Conservation (phyloP, 1,140 invertebrate species). For the Scaptomyza pallida region DNA sequence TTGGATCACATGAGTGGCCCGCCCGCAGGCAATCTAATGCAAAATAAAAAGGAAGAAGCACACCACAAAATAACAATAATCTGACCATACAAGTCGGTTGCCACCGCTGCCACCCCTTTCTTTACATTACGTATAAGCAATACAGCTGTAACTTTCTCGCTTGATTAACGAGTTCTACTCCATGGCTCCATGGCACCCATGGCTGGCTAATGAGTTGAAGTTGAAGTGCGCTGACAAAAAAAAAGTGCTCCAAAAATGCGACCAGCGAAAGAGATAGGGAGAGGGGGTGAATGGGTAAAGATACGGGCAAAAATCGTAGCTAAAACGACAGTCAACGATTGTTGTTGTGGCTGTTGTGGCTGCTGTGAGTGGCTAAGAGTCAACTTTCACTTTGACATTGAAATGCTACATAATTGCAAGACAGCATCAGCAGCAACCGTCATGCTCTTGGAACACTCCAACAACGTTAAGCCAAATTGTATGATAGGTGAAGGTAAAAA, state of each 20-base stretch:
- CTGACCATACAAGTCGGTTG: conserved; percentile 23
- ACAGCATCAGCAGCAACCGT: conserved; percentile 22
- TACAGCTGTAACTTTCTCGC: conserved; percentile 69
- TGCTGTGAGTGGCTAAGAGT: conserved; percentile 55
- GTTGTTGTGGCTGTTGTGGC: conserved; percentile 20
- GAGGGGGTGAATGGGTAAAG: conserved; percentile 4
- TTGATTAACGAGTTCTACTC: conserved; percentile 81
- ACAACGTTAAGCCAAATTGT: conserved; percentile 31
- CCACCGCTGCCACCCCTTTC: not conserved
- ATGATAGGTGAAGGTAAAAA: conserved; percentile 56
- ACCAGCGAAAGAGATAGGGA: not conserved
- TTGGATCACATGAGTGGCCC: conserved; percentile 21
- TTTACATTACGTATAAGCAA: not conserved
- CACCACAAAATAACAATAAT: conserved; percentile 14
- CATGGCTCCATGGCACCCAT: conserved; percentile 62
- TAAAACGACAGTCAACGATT: conserved; percentile 32
- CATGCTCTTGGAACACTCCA: conserved; percentile 24
- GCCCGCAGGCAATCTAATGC: conserved; percentile 45
- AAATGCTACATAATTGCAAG: conserved; percentile 76
- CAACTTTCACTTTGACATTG: conserved; percentile 84
- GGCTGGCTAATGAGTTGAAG: conserved; percentile 62
- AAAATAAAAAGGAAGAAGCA: conserved; percentile 28
- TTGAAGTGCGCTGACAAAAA: conserved; percentile 54
- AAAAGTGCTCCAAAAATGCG: conserved; percentile 29
- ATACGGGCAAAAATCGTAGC: conserved; percentile 48